Conservation (phyloP, 1,140 invertebrate species). For the Lepidurus packardi region DNA sequence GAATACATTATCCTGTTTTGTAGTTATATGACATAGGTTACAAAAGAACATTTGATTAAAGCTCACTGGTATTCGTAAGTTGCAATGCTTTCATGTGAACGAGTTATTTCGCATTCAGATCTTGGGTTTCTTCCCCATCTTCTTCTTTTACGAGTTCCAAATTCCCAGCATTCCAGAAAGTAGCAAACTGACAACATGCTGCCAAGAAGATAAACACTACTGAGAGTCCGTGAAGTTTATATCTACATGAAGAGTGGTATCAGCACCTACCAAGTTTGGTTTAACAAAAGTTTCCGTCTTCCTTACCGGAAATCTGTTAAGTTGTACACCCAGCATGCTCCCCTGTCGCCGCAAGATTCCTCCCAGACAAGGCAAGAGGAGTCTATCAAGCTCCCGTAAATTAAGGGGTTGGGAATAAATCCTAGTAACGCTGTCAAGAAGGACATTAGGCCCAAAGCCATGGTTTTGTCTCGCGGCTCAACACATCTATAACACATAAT, state of each 20-base stretch:
- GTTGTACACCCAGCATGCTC: slow-evolving; percentile 44
- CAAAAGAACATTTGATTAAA: neutral
- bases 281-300: too few species aligned
- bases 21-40: neutral
- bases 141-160: slow-evolving; percentile 25
- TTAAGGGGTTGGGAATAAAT: slow-evolving; percentile 37
- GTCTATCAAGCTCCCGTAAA: slow-evolving; percentile 38
- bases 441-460: slow-evolving; percentile 36
- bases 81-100: neutral
- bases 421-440: slow-evolving; percentile 35
- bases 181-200: slow-evolving; percentile 31
- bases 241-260: slow-evolving; percentile 13
- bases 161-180: slow-evolving; percentile 27
- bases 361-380: slow-evolving; percentile 44
- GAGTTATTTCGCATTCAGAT: neutral
- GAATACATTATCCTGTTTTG: neutral
- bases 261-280: too few species aligned
- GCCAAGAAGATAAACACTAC: slow-evolving; percentile 40
- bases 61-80: neutral
- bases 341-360: slow-evolving; percentile 40
- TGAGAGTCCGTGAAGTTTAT: slow-evolving; percentile 41
- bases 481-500: slow-evolving; percentile 35
- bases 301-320: slow-evolving; percentile 39
- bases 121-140: neutral
- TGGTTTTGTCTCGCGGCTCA: slow-evolving; percentile 36